Percentiles rank a stretch among this genome's conserved stretches.
These are phyloP conservation scores for Boleophthalmus pectinirostris DNA, from an alignment of 2,113 vertebrate genomes.

Conservation along the genomic window DNA sequence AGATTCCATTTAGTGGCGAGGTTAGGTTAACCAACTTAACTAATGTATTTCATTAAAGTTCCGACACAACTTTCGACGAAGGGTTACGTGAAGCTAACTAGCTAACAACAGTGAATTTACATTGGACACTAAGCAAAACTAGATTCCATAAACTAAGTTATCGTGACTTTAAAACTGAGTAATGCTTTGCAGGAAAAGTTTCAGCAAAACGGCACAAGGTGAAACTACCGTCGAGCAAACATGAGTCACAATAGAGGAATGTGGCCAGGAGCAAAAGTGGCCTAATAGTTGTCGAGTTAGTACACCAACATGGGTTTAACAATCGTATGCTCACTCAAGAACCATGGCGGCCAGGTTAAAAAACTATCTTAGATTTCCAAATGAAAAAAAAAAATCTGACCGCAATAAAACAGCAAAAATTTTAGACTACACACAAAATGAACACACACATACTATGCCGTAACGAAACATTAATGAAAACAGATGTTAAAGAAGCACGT, in stretches of 20 bases:
- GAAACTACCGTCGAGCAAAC: constrained; percentile 29
- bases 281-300: constrained; percentile 13
- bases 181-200: constrained; percentile 6
- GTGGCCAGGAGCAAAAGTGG: constrained; percentile 13
- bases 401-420: neutral
- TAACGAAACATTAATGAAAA: neutral
- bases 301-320: constrained; percentile 23
- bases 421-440: neutral
- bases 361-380: too few relatives aligned
- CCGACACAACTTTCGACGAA: constrained; percentile 2
- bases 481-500: constrained; percentile 3
- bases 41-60: neutral
- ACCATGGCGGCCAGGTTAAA: too few relatives aligned
- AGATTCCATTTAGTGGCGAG: neutral
- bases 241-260: constrained; percentile 57
- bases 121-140: neutral
- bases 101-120: neutral
- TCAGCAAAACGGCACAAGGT: constrained; percentile 20
- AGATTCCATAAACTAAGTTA: neutral
- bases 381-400: neutral
- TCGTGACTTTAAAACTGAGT: neutral
- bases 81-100: neutral
- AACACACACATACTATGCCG: neutral
- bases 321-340: constrained; percentile 5
- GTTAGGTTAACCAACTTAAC: neutral